Evolutionary conservation across 2,113 vertebrate genomes (phyloP).

Genomic region (Terrapene triunguis): DNA sequence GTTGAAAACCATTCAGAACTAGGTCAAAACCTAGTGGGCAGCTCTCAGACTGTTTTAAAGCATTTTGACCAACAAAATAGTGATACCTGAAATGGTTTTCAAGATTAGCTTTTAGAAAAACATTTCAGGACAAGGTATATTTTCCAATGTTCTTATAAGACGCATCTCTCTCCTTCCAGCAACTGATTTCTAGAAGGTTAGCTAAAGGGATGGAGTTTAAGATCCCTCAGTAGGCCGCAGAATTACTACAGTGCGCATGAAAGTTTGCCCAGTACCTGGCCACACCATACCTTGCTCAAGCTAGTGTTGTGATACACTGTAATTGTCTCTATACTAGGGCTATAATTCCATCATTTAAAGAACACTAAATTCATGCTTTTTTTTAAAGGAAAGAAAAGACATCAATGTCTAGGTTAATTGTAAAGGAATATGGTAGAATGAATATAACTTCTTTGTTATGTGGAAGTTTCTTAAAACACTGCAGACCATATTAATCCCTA

Average conservation of each 20-base stretch:
- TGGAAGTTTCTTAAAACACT: too few relatives aligned
- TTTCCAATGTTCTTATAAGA: not conserved
- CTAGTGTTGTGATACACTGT: too few relatives aligned
- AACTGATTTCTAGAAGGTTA: not conserved
- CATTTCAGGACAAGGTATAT: not conserved
- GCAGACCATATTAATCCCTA: too few relatives aligned
- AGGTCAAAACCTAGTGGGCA: fast-evolving
- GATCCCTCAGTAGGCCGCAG: not conserved
- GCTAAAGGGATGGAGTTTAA: not conserved
- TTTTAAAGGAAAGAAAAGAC: too few relatives aligned
- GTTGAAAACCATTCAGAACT: not conserved
- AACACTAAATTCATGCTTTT: too few relatives aligned
- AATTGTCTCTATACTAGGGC: too few relatives aligned
- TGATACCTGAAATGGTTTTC: not conserved
- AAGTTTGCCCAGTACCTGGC: not conserved
- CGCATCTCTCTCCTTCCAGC: not conserved
- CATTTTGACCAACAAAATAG: not conserved
- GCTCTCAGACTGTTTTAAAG: not conserved
- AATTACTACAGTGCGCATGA: too few relatives aligned
- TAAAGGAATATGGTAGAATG: too few relatives aligned
- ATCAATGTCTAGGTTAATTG: too few relatives aligned
- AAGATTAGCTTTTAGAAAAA: not conserved
- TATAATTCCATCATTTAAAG: too few relatives aligned
- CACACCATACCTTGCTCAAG: too few relatives aligned
- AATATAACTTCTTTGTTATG: too few relatives aligned